Percentiles rank a stretch among this genome's conserved stretches.
Conservation (phyloP, 2,113 vertebrate species). For the Pseudois nayaur region DNA sequence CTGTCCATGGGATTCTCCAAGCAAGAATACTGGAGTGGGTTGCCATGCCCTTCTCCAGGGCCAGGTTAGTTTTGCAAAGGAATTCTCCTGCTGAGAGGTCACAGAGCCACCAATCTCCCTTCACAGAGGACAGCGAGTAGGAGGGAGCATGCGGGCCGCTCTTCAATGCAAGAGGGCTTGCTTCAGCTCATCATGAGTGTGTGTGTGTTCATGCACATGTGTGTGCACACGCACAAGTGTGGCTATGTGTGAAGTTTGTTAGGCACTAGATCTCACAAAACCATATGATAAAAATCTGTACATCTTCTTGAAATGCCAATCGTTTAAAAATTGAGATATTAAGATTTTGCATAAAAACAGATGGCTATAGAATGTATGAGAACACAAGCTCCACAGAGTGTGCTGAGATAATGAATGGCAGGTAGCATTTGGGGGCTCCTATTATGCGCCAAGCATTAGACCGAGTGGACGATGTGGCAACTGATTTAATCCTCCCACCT, state of each 20-base stretch:
- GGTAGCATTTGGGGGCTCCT: background rate
- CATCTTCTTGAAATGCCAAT: conserved; percentile 24
- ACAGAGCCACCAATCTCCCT: background rate
- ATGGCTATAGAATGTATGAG: background rate
- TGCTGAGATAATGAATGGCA: background rate
- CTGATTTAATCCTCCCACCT: background rate
- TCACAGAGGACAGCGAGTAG: background rate
- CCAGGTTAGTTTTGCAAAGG: background rate
- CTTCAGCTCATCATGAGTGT: background rate
- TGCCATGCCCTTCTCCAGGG: background rate
- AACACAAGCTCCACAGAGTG: background rate
- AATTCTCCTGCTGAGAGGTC: background rate
- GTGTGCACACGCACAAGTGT: background rate
- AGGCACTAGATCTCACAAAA: background rate
- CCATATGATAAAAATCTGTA: conserved; percentile 34
- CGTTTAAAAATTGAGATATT: background rate
- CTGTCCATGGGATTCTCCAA: background rate
- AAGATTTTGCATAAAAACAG: background rate
- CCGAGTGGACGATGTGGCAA: background rate
- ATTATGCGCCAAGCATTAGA: background rate
- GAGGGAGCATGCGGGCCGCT: rapidly evolving
- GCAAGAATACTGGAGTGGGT: background rate
- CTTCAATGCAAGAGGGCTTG: background rate
- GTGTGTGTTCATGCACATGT: background rate
- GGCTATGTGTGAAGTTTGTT: background rate